Base-by-base conservation (phyloP, 1,140 invertebrate species). In the Panagrolaimus sp. region DNA sequence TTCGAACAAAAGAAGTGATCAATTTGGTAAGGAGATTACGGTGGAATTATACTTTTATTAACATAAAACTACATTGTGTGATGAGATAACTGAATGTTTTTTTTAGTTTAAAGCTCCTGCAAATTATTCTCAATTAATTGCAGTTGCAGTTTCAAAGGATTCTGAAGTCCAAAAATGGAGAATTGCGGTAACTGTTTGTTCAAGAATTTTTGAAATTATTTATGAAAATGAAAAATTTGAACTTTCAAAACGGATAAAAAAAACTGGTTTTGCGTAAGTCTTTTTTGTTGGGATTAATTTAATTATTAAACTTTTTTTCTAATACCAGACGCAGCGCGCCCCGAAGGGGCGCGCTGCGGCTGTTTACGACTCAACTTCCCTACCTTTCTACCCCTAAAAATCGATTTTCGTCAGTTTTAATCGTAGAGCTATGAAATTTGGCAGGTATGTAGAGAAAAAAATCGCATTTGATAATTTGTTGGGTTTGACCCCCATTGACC, bases 121-220 rank as follows among this genome's bases (percentile, higher is more conserved):
- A 21, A 58, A 58, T 1, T 58, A 58, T 28, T 58, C 21, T 12
- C 52, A 58, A 21, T n/a, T 58, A 21, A 58, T 58, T 28, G 52
- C 21, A 58, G 14, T 58, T 28, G 28, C 52, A 12, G 17, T 28
- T 12, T 28, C 21, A 10, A 58, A 1, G 8, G 52, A 58, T 38
- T 7, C 32, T 4, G 32, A 38, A 58, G 15, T 2, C 17, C 21
- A 17, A 12, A 12, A n/a, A 5, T 28, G 21, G 15, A 12, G 21
- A 28, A 58, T 58, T 28, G 12, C 14, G 1, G 52, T 58, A n/a
- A 26, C 52, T 5, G 52, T 58, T 12, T 26, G 21, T 21, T 58
- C 52, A 28, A 21, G 52, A 24, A 28, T 58, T 28, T 58, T 58
- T 58, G 52, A 58, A 21, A 21, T 58, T 58, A n/a, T 58, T 28